A percentile compares a stretch with the other conserved stretches of the same genome.
Evolutionary conservation across 2,888 invertebrate species (phyloP).

Genomic region (Cyaniris semiargus): DNA sequence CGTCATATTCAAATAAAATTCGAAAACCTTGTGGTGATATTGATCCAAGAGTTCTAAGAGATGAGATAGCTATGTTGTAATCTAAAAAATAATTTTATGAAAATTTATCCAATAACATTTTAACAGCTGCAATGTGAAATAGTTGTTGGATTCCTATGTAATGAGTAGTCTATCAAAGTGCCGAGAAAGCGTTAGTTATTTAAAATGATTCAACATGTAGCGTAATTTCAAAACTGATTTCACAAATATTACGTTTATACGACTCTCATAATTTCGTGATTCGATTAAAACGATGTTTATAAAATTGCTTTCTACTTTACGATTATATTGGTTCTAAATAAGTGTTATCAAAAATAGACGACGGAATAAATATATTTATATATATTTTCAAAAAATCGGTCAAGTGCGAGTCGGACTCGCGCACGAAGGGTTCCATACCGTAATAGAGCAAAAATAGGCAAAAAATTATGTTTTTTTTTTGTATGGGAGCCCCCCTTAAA

Average conservation of each 20-base stretch:
- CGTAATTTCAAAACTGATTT: neutral
- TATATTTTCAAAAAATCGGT: too few relatives aligned
- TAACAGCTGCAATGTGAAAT: neutral
- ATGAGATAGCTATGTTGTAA: neutral
- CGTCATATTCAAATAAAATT: neutral
- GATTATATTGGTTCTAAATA: neutral
- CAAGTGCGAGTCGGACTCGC: too few relatives aligned
- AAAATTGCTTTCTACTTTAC: neutral
- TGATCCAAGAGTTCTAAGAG: neutral
- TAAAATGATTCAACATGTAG: constrained; percentile 56
- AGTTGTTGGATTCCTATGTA: constrained; percentile 2
- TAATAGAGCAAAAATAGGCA: too few relatives aligned
- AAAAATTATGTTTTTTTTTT: too few relatives aligned
- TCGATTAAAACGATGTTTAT: neutral
- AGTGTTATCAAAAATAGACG: neutral
- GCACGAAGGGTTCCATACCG: too few relatives aligned
- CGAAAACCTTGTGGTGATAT: neutral
- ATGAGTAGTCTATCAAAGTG: constrained; percentile 54
- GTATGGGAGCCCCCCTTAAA: too few relatives aligned
- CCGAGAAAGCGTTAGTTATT: constrained; percentile 64
- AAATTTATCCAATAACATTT: neutral
- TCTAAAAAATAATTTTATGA: neutral
- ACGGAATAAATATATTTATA: too few relatives aligned
- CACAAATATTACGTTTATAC: neutral
- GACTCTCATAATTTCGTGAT: neutral